These are phyloP conservation scores for Drosophila novamexicana DNA, from an alignment of 1,140 invertebrate genomes.

Conservation along the genomic window DNA sequence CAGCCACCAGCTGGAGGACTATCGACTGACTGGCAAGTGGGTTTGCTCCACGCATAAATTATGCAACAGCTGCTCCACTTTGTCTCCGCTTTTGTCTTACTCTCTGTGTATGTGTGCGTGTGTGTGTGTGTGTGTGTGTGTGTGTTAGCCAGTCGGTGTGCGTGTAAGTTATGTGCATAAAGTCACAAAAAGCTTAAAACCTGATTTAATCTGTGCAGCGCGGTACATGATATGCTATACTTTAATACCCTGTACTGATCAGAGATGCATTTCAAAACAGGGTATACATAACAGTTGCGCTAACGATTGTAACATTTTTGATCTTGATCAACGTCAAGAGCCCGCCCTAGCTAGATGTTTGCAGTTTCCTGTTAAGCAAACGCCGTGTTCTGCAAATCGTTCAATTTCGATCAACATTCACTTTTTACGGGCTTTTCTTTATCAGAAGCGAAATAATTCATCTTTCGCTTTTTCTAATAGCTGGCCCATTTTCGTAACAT, in stretches of 20 bases:
- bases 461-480: too few relatives aligned
- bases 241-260: neutral
- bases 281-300: too few relatives aligned
- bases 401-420: too few relatives aligned
- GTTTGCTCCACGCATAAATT: constrained; percentile 43
- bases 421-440: too few relatives aligned
- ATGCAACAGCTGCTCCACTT: constrained; percentile 48
- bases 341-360: too few relatives aligned
- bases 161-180: constrained; percentile 20
- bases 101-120: neutral
- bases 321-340: too few relatives aligned
- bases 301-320: too few relatives aligned
- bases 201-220: constrained; percentile 5
- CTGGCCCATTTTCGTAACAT: too few relatives aligned
- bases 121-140: constrained; percentile 7
- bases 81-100: constrained; percentile 12
- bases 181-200: constrained; percentile 7
- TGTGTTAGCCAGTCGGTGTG: neutral
- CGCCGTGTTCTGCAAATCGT: too few relatives aligned
- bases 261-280: neutral
- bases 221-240: neutral
- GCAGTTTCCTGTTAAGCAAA: too few relatives aligned
- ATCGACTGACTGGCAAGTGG: constrained; percentile 25
- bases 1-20: neutral
- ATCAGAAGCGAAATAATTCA: too few relatives aligned